These are phyloP conservation scores for Drosophila dives DNA, from an alignment of 2,888 invertebrate genomes.

Conservation along the genomic window DNA sequence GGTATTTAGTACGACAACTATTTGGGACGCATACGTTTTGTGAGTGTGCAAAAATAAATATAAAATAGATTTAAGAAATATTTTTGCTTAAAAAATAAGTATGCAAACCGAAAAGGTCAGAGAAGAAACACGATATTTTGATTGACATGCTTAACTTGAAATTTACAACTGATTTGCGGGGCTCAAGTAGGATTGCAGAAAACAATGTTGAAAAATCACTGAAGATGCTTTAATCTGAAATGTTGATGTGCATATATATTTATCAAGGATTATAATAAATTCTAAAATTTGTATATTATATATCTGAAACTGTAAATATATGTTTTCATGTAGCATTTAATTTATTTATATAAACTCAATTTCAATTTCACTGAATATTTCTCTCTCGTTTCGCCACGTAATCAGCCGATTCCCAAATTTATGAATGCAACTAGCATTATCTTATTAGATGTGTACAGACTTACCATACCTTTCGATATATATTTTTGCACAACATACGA, in stretches of 20 bases:
- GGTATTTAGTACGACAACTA: conserved; percentile 12
- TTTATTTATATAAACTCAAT: not conserved
- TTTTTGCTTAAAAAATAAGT: not conserved
- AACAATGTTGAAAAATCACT: not conserved
- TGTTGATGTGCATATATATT: not conserved
- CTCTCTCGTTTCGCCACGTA: not conserved
- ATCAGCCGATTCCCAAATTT: conserved; percentile 14
- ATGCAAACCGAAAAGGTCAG: not conserved
- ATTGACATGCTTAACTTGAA: conserved; percentile 2
- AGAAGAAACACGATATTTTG: not conserved
- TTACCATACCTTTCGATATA: conserved; percentile 44
- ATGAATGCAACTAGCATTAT: conserved; percentile 25
- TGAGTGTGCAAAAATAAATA: conserved; percentile 5
- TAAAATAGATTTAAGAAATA: conserved; percentile 13
- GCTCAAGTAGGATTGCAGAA: not conserved
- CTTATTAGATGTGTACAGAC: conserved; percentile 44
- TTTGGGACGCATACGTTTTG: conserved; percentile 2
- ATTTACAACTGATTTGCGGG: conserved; percentile 1
- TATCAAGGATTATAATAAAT: not conserved
- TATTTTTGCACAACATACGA: conserved; percentile 20
- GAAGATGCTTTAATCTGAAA: not conserved
- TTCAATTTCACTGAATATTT: not conserved
- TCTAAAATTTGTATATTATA: not conserved
- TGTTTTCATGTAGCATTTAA: not conserved
- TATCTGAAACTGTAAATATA: not conserved